Conservation (phyloP, 92 coral and sea anemone genomes). For the Porites lobata region DNA sequence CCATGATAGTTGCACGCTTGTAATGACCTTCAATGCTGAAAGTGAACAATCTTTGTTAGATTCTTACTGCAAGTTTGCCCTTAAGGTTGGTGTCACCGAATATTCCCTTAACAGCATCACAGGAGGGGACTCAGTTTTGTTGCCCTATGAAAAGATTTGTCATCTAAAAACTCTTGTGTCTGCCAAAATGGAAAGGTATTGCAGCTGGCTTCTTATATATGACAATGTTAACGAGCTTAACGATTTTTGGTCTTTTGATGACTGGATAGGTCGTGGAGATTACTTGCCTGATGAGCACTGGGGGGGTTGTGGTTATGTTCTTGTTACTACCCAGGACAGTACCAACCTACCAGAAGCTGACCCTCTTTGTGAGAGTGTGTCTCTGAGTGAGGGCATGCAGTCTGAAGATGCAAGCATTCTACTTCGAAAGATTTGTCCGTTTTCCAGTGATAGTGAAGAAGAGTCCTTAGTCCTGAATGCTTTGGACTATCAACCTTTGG, state of each 20-base stretch:
- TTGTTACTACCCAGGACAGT: slow-evolving; percentile 45
- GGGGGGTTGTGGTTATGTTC: slow-evolving; percentile 25
- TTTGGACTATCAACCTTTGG: slow-evolving; percentile 23
- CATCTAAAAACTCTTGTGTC: background rate
- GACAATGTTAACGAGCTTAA: slow-evolving; percentile 21
- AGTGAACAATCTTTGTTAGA: background rate
- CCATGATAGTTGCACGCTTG: background rate
- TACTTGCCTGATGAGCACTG: too few relatives aligned
- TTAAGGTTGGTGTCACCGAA: background rate
- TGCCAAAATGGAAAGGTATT: background rate
- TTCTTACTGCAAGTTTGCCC: slow-evolving; percentile 16
- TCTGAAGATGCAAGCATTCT: slow-evolving; percentile 25
- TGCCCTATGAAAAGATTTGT: background rate
- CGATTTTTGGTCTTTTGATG: background rate
- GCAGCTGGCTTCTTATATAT: slow-evolving; percentile 32
- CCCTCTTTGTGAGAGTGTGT: background rate
- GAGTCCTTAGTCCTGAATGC: background rate
- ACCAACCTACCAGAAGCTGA: background rate
- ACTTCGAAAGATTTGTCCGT: slow-evolving; percentile 23
- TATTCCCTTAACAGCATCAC: background rate
- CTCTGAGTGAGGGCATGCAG: background rate
- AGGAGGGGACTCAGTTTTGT: background rate
- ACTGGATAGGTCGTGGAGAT: too few relatives aligned
- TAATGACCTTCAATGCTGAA: slow-evolving; percentile 25
- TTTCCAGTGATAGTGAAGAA: background rate